Conservation (phyloP, 2,888 invertebrate species). For the Drosophila mercatorum region DNA sequence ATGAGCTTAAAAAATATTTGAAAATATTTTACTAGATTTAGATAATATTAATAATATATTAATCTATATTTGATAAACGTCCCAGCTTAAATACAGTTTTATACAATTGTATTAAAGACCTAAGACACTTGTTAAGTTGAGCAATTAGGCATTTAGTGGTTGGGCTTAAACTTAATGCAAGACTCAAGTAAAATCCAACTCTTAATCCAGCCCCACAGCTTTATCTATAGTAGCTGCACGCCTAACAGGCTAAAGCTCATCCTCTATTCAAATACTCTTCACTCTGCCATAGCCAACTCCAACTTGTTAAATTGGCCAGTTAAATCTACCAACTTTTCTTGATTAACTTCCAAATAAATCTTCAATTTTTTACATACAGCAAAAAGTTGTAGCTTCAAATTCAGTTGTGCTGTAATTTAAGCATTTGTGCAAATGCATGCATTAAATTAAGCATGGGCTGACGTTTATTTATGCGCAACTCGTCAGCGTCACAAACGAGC, state of each 20-base stretch:
- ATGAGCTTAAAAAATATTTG: not conserved
- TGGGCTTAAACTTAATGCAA: no score
- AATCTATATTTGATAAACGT: not conserved
- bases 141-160: no score
- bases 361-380: constrained; percentile 11
- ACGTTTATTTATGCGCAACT: constrained; percentile 70
- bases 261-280: not conserved
- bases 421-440: constrained; percentile 38
- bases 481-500: constrained; percentile 51
- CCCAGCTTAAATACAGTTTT: not conserved
- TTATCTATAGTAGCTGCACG: not conserved
- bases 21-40: not conserved
- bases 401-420: constrained; percentile 41
- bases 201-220: no score
- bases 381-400: not conserved
- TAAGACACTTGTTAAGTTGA: not conserved
- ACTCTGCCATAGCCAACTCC: not conserved
- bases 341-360: constrained; percentile 13
- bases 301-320: constrained; percentile 8
- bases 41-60: not conserved
- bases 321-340: constrained; percentile 1
- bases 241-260: not conserved
- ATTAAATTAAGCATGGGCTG: constrained; percentile 38
- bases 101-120: not conserved
- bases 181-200: no score